A percentile compares a stretch with the other conserved stretches of the same genome.
These are phyloP conservation scores for Euleptes europaea DNA, from an alignment of 2,113 vertebrate genomes.

Conservation along the genomic window DNA sequence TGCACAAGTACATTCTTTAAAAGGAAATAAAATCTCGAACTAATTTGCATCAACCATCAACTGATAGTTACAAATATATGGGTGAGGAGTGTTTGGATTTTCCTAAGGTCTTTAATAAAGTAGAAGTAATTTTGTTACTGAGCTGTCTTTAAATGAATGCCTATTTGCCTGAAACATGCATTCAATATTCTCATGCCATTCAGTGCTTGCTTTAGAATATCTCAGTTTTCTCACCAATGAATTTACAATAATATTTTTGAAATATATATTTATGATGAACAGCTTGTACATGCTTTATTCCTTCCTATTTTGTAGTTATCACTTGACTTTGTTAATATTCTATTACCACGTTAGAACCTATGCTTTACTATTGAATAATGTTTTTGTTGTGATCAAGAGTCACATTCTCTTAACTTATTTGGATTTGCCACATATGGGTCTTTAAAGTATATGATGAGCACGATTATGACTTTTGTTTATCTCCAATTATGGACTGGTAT, in stretches of 20 bases:
- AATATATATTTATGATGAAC: not conserved
- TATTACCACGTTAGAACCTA: not conserved
- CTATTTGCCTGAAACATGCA: not conserved
- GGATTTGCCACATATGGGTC: accelerated
- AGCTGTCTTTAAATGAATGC: not conserved
- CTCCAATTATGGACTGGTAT: not conserved
- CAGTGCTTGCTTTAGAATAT: constrained; percentile 3
- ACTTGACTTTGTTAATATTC: not conserved
- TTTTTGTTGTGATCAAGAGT: constrained; percentile 5
- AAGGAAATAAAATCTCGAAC: not conserved
- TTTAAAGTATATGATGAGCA: constrained; percentile 4
- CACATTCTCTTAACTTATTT: constrained; percentile 14
- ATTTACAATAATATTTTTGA: not conserved
- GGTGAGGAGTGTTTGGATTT: not conserved
- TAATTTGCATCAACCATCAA: not conserved
- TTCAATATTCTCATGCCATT: not conserved
- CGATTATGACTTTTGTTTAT: not conserved
- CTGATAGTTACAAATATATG: not conserved
- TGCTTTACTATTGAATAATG: not conserved
- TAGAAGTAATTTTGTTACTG: not conserved
- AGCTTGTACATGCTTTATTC: not conserved
- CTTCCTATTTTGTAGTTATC: not conserved
- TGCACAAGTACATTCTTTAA: not conserved
- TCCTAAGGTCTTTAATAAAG: not conserved
- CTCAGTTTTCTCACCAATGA: not conserved